These are phyloP conservation scores for Mustelus asterias DNA, from an alignment of 2,113 vertebrate genomes.

Conservation along the genomic window DNA sequence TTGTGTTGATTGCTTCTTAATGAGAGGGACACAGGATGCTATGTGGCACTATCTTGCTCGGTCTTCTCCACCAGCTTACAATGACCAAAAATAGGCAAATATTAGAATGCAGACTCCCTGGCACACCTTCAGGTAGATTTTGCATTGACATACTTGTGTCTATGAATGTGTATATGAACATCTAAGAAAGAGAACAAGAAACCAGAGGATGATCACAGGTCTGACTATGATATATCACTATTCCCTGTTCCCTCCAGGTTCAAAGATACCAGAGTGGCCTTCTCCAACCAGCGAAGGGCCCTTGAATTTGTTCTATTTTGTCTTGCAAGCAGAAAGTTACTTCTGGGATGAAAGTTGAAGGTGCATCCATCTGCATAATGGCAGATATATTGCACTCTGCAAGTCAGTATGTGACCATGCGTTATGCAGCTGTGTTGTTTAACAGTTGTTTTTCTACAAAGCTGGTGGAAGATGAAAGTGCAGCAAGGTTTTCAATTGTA, in stretches of 20 bases:
- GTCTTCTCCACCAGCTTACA: not conserved
- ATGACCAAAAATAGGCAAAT: not conserved
- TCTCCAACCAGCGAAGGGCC: not conserved
- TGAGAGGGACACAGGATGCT: not conserved
- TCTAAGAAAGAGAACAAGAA: not conserved
- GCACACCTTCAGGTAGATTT: not conserved
- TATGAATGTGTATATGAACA: no score
- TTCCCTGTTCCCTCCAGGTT: not conserved
- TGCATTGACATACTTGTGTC: not conserved
- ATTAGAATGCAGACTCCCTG: not conserved
- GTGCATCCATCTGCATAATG: not conserved
- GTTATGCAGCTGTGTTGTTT: not conserved
- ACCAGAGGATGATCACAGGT: not conserved
- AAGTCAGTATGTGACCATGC: not conserved
- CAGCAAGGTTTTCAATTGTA: not conserved
- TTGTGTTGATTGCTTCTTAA: not conserved
- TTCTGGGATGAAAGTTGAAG: not conserved
- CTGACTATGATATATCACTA: not conserved
- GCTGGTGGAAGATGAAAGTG: not conserved
- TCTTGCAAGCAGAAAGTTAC: not conserved
- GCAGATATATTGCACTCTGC: not conserved
- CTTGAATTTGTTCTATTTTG: not conserved
- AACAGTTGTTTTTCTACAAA: not conserved
- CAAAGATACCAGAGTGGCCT: not conserved
- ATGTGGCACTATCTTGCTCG: not conserved